Evolutionary conservation across 2,797 vertebrate genomes (phyloP).

Genomic region (Takifugu ocellatus): DNA sequence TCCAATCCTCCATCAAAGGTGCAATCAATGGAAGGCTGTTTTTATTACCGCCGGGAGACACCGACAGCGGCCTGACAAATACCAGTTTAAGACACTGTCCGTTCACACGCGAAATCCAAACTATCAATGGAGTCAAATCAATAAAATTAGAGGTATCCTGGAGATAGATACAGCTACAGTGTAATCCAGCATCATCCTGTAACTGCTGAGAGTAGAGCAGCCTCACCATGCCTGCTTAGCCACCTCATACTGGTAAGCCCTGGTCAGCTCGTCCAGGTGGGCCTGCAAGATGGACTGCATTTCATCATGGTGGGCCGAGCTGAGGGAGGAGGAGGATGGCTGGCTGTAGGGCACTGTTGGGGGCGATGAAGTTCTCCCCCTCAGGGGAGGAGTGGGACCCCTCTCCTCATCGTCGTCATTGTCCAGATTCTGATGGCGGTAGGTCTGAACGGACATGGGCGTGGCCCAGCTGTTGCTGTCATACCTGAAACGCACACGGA

Average conservation of each 20-base stretch:
- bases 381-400: conserved; percentile 88
- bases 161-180: conserved; percentile 19
- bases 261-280: conserved; percentile 90
- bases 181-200: conserved; percentile 2
- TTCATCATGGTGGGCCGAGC: conserved; percentile 91
- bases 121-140: conserved; percentile 41
- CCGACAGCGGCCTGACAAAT: conserved; percentile 44
- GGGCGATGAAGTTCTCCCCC: conserved; percentile 90
- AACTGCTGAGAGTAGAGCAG: not conserved
- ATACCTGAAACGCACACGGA: conserved; percentile 70
- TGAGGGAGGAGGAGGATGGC: conserved; percentile 86
- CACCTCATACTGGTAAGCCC: conserved; percentile 93
- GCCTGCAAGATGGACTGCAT: conserved; percentile 94
- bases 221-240: conserved; percentile 90
- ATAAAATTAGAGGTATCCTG: conserved; percentile 46
- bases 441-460: conserved; percentile 86
- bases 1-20: conserved; percentile 59
- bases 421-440: conserved; percentile 87
- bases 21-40: conserved; percentile 63
- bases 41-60: conserved; percentile 51
- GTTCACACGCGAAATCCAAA: conserved; percentile 70
- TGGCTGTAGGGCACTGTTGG: conserved; percentile 82
- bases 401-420: conserved; percentile 87
- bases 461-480: conserved; percentile 89
- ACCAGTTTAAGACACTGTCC: conserved; percentile 40